These are phyloP conservation scores for Odontocolon sp. DNA, from an alignment of 2,888 invertebrate species.

Conservation along the genomic window DNA sequence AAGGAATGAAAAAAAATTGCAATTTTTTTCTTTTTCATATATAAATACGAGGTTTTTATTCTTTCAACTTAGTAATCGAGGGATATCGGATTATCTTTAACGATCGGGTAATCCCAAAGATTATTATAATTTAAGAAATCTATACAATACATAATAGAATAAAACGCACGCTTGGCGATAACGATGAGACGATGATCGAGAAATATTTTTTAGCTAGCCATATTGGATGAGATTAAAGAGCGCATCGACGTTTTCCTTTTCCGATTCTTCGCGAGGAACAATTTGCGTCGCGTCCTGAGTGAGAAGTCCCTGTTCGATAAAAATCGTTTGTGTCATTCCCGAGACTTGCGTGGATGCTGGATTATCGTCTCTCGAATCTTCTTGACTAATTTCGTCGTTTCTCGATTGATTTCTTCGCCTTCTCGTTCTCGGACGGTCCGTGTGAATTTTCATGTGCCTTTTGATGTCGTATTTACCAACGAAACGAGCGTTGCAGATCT, in stretches of 20 bases:
- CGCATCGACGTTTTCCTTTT: conserved; percentile 77
- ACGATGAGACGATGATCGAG: background rate
- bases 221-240: conserved; percentile 76
- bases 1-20: conserved; percentile 1
- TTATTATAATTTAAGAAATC: background rate
- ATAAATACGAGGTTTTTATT: conserved; percentile 31
- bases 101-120: background rate
- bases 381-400: conserved; percentile 6
- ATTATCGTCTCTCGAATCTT: conserved; percentile 46
- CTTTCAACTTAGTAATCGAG: background rate
- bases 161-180: background rate
- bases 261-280: conserved; percentile 72
- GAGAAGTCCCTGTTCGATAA: conserved; percentile 74
- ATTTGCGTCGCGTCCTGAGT: conserved; percentile 69
- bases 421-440: conserved; percentile 66
- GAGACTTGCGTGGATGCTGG: conserved; percentile 1
- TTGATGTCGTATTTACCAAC: conserved; percentile 77
- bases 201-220: conserved; percentile 56
- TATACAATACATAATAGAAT: background rate
- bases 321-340: conserved; percentile 57
- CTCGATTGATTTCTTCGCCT: conserved; percentile 57
- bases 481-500: conserved; percentile 74
- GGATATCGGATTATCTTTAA: background rate
- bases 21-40: background rate
- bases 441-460: conserved; percentile 77